These are phyloP conservation scores for Pantala flavescens DNA, from an alignment of 1,140 invertebrate species.

Conservation along the genomic window DNA sequence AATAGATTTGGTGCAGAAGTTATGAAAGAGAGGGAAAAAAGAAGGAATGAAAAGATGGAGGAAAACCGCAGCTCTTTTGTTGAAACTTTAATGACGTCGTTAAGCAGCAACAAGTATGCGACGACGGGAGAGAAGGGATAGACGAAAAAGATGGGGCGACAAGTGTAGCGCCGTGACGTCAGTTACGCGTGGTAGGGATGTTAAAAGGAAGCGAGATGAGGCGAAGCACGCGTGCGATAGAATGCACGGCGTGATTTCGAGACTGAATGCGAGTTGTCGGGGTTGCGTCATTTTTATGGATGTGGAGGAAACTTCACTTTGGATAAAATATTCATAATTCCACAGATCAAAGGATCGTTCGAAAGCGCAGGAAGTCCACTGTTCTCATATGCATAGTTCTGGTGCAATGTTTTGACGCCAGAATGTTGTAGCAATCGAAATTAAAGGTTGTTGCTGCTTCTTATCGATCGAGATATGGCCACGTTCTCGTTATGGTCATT, in stretches of 20 bases:
- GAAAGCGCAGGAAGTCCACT: not conserved
- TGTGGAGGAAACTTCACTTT: not conserved
- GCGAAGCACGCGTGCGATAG: not conserved
- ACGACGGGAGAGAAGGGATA: not conserved
- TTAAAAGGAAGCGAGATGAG: not conserved
- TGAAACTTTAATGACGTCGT: conserved; percentile 9
- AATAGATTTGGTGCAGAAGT: too few relatives aligned
- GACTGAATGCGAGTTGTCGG: not conserved
- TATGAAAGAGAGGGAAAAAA: too few relatives aligned
- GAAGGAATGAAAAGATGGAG: not conserved
- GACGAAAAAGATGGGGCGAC: not conserved
- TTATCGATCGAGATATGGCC: too few relatives aligned
- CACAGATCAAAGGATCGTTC: not conserved
- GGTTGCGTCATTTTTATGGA: not conserved
- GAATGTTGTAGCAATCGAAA: too few relatives aligned
- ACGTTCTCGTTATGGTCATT: too few relatives aligned
- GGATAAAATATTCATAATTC: not conserved
- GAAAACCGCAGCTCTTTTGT: conserved; percentile 8
- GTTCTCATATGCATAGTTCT: not conserved
- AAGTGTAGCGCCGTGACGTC: not conserved
- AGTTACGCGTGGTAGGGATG: not conserved
- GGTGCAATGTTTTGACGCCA: too few relatives aligned
- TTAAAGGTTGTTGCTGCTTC: too few relatives aligned
- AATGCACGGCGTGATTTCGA: not conserved
- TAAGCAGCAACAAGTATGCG: conserved; percentile 8